These are phyloP conservation scores for Caenorhabditis wallacei DNA, from an alignment of 2,888 invertebrate genomes.

Conservation along the genomic window DNA sequence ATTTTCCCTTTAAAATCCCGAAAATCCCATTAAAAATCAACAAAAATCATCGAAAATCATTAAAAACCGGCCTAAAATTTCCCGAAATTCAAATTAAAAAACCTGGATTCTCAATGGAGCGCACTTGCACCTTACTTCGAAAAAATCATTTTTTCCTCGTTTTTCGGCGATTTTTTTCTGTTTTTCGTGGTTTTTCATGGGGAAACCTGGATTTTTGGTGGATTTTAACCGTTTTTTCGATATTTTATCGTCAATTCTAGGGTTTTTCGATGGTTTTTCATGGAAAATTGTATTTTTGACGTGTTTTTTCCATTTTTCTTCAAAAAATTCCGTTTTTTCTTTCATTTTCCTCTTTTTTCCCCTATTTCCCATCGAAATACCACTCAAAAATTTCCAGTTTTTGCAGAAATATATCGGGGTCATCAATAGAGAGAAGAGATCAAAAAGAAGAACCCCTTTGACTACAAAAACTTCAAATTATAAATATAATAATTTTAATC, in stretches of 20 bases:
- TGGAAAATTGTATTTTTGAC: neutral
- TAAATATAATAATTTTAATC: too few relatives aligned
- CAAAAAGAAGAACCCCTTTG: slow-evolving; percentile 13
- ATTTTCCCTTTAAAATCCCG: too few relatives aligned
- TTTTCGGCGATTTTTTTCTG: neutral
- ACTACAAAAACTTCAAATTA: too few relatives aligned
- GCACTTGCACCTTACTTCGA: neutral
- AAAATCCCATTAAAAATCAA: neutral
- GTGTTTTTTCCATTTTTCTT: neutral
- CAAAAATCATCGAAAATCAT: too few relatives aligned
- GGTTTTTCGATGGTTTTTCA: neutral
- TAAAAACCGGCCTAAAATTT: neutral
- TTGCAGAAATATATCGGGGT: slow-evolving; percentile 62
- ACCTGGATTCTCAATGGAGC: too few relatives aligned
- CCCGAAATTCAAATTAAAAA: neutral
- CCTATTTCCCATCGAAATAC: neutral
- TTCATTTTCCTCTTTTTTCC: neutral
- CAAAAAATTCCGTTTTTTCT: neutral
- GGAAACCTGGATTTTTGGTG: neutral
- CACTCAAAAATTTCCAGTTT: neutral
- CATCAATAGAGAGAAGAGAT: slow-evolving; percentile 19
- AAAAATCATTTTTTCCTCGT: neutral
- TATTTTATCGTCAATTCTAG: neutral
- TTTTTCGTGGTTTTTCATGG: neutral
- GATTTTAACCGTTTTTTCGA: neutral